phyloP scores from a whole-genome alignment of 2,888 invertebrate genomes.

The Pseudococcus jackbeardsleyi region DNA sequence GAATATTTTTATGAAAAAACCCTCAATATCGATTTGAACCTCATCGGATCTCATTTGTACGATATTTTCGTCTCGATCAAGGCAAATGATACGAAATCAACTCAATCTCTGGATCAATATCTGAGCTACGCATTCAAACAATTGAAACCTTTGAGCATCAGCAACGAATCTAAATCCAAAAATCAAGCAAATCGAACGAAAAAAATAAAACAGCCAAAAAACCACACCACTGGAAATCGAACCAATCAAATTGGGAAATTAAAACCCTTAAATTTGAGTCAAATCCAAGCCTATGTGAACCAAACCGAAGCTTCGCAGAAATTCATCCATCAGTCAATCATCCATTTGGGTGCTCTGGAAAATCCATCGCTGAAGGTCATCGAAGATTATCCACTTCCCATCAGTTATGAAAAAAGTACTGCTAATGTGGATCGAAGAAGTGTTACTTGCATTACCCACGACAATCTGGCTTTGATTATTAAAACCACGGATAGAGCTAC shows the following conservation, averaged over 20 bases:
- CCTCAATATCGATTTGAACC: neutral
- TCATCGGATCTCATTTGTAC: neutral
- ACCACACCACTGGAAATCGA: too few species aligned
- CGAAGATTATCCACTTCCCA: neutral
- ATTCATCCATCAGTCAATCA: neutral
- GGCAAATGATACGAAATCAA: neutral
- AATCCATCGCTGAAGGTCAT: neutral
- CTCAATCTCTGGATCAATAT: neutral
- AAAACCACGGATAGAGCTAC: neutral
- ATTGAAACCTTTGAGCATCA: neutral
- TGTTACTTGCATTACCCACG: neutral
- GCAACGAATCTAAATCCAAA: neutral
- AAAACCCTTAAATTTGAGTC: too few species aligned
- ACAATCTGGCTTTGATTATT: neutral
- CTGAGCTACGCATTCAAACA: neutral
- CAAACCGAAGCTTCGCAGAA: neutral
- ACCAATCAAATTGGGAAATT: too few species aligned
- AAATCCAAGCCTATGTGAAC: too few species aligned
- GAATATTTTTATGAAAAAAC: neutral
- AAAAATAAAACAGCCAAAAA: too few species aligned
- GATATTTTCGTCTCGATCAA: neutral
- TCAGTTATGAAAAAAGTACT: neutral
- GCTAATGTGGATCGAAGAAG: neutral
- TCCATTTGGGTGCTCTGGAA: neutral
- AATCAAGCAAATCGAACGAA: too few species aligned